phyloP scores from a whole-genome alignment of 1,140 invertebrate species.

The Drosophila eugracilis region DNA sequence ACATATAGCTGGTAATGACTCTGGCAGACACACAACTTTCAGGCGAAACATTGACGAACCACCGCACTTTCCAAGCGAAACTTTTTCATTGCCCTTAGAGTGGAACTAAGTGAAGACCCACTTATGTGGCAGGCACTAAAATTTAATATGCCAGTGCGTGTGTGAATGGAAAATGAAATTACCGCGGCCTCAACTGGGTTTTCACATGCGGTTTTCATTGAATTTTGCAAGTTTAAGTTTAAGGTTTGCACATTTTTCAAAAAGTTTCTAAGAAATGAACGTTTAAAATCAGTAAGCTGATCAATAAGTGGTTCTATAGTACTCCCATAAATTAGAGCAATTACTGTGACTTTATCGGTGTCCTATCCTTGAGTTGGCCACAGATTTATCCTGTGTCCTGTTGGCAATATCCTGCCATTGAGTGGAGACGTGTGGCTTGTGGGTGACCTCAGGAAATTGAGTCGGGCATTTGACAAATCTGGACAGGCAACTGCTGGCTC shows the following conservation, averaged over 20 bases:
- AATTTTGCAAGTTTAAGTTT: neutral
- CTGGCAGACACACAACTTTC: conserved; percentile 29
- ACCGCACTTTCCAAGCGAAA: conserved; percentile 37
- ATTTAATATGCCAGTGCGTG: conserved; percentile 27
- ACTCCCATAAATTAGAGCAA: neutral
- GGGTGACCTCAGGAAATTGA: neutral
- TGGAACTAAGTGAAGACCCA: conserved; percentile 44
- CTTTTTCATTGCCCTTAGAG: conserved; percentile 52
- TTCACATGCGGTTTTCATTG: neutral
- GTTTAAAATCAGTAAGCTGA: neutral
- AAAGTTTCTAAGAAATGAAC: too few species aligned
- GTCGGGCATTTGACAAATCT: neutral
- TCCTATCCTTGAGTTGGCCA: neutral
- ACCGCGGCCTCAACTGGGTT: conserved; percentile 3
- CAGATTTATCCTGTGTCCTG: neutral
- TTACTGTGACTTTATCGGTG: neutral
- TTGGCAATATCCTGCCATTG: neutral
- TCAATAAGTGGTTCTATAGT: neutral
- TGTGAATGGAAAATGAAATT: conserved; percentile 42
- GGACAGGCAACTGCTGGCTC: too few species aligned
- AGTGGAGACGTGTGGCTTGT: neutral
- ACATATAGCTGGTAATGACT: conserved; percentile 28
- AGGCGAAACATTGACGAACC: conserved; percentile 29
- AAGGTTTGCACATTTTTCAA: neutral
- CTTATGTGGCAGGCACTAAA: conserved; percentile 42